Conservation (phyloP, 2,888 invertebrate species). For the Abrostola tripartita region DNA sequence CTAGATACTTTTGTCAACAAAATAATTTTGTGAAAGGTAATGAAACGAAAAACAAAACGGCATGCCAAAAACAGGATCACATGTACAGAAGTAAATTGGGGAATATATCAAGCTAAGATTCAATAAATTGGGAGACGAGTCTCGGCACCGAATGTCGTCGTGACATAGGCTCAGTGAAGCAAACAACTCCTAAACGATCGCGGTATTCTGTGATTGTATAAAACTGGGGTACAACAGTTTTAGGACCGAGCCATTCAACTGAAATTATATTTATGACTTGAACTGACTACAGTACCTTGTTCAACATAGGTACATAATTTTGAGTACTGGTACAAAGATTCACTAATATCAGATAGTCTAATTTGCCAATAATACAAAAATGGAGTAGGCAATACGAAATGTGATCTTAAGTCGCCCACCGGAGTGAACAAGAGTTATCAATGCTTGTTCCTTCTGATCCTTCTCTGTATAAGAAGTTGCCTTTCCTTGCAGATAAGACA, state of each 20-base stretch:
- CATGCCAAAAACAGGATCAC: conserved; percentile 10
- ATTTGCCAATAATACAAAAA: no score
- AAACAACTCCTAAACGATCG: conserved; percentile 31
- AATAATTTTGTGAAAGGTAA: background rate
- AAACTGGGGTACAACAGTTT: conserved; percentile 12
- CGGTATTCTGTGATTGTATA: conserved; percentile 38
- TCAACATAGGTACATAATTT: no score
- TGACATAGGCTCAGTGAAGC: conserved; percentile 32
- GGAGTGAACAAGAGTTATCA: no score
- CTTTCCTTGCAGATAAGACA: no score
- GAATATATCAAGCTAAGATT: conserved; percentile 26
- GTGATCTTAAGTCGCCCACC: no score
- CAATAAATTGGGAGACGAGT: conserved; percentile 31
- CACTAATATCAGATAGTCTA: no score
- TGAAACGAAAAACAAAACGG: background rate
- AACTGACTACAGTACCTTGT: no score
- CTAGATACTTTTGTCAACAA: background rate
- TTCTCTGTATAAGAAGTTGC: no score
- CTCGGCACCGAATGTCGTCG: conserved; percentile 21
- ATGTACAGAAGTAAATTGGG: conserved; percentile 25
- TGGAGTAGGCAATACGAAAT: no score
- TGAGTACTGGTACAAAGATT: no score
- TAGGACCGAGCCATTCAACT: background rate
- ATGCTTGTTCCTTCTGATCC: no score
- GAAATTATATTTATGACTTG: no score